Evolutionary conservation across 2,888 invertebrate genomes (phyloP), one percentile per base, ranked within the genome.

Genomic region (Pandemis heparana): DNA sequence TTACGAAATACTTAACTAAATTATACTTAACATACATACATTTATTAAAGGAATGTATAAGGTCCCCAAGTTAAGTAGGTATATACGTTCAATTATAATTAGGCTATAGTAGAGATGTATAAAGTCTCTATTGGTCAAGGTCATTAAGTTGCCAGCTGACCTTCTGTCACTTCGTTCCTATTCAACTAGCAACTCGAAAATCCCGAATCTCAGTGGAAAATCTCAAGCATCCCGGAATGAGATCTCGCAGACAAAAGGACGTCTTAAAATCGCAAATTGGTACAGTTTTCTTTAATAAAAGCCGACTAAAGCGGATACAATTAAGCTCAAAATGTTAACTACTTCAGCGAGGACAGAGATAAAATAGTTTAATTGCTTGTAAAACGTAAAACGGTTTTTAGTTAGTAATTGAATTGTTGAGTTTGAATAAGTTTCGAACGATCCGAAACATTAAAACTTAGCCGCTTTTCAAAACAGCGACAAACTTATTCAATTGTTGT

Each of bases 221-320:
- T 70, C 64, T 74, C 41, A 60, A 70, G 74, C 48, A 65, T 69
- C 69, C 69, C 60, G 60, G 65, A 74, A 74, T 74, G 69, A 74
- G 51, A 67, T 67, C 72, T 64, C 71, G 53, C n/a, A 38, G 69
- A 74, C 69, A 61, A 65, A 63, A 74, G 68, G 72, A 41, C 16
- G 68, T 39, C 64, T 69, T 59, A 64, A 73, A 69, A 61, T 70
- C 41, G 64, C 74, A 65, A 64, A 73, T 68, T 72, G 73, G 68
- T 23, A 59, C 72, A 63, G 48, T 74, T 74, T 74, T 65, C 69
- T 70, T 65, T 70, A 69, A 74, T 74, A 74, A 65, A 69, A 70
- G 43, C 41, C 41, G 46, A 5, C 41, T 59, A 48, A 41, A 23
- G 39, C 18, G 39, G 53, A 64, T 69, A 74, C 16, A 60, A 74